These are phyloP conservation scores for Cartodere bifasciata DNA, from an alignment of 2,888 invertebrate genomes.

Conservation along the genomic window DNA sequence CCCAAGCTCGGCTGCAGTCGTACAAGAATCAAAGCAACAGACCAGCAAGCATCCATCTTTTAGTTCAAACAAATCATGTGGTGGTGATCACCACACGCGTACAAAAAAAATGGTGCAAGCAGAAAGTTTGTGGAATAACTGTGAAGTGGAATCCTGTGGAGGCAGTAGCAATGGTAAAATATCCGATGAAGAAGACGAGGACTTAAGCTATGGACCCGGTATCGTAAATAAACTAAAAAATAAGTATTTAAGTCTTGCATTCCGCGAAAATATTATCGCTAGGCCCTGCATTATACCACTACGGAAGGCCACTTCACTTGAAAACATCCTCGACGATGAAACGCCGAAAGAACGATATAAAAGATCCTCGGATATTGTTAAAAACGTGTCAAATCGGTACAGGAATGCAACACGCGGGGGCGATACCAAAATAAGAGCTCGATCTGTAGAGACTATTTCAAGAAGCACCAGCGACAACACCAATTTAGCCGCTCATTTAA, in stretches of 20 bases:
- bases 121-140: too few species aligned
- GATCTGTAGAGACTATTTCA: conserved; percentile 74
- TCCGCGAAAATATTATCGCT: conserved; percentile 49
- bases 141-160: too few species aligned
- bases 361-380: conserved; percentile 17
- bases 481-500: too few species aligned
- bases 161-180: too few species aligned
- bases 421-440: conserved; percentile 69
- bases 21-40: too few species aligned
- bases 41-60: too few species aligned
- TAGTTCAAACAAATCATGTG: too few species aligned
- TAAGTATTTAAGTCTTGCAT: conserved; percentile 72
- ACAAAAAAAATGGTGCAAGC: too few species aligned
- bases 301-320: conserved; percentile 72
- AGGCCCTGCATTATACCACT: conserved; percentile 55
- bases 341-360: conserved; percentile 24
- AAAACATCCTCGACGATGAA: conserved; percentile 68
- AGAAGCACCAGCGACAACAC: conserved; percentile 40
- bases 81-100: too few species aligned
- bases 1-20: conserved; percentile 19
- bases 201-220: conserved; percentile 81
- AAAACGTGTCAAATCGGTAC: conserved; percentile 34
- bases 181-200: too few species aligned
- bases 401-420: conserved; percentile 37
- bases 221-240: conserved; percentile 80